Base-by-base conservation (phyloP, 2,888 invertebrate genomes). In the Cataglyphis altisquamis region DNA sequence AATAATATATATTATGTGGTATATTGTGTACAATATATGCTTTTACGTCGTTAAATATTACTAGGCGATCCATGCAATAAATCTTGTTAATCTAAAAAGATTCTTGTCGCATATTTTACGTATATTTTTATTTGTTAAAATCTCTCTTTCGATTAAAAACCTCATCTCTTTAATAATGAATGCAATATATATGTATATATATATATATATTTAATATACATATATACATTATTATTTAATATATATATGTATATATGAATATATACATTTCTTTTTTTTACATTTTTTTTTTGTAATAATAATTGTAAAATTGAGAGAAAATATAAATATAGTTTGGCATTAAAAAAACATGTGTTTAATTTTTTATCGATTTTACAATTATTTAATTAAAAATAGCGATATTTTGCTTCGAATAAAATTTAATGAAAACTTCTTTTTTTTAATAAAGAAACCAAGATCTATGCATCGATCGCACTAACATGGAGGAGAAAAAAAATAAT, bases 21-120 rank as follows among this genome's bases (percentile, higher is more conserved):
- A 84, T 90, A 90, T 84, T 88, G 90, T 89, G 89, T 90, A 90
- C 90, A 90, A 88, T 90, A 52, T 52, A 90, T 85, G 86, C 86
- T 86, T 90, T 91, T 90, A 90, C 86, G 90, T 86, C 82, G 83
- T 90, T 88, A 89, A 89, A 90, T 52, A 83, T 87, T 86, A 86
- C 67, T 88, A 85, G 68, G 75, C 88, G 85, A 84, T 82, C 83
- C 85, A 86, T 85, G 85, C 89, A 75, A 85, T 72, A 85, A 83
- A 88, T 86, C 84, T 84, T 75, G 4, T 66, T 81, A 36, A 41
- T 80, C 12, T 12, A 41, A 78, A 68, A 36, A 52, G 36, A 6
- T 10, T 70, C 18, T 70, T 66, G 75, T 15, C 32, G 10, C 63
- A 18, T 3, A 72, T 72, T 57, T 82, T 83, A 84, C 80, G 75